A percentile compares a stretch with the other conserved stretches of the same genome.
phyloP scores from a whole-genome alignment of 2,113 vertebrate genomes.

The rabbit (Oryctolagus cuniculus) region DNA sequence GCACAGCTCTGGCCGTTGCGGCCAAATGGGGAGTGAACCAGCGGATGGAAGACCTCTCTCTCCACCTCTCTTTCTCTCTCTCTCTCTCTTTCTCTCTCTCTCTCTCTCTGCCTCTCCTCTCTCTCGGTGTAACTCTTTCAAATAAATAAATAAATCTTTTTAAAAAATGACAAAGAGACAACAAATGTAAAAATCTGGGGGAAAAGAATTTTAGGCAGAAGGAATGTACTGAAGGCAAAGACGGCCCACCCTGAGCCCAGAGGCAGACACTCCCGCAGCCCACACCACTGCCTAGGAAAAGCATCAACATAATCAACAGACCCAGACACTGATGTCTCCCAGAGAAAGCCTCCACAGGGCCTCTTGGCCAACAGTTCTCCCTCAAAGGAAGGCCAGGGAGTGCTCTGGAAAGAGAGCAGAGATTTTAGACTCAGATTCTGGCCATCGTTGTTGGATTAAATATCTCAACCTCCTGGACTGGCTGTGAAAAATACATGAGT shows the following conservation, averaged over 20 bases:
- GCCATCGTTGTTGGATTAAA: background rate
- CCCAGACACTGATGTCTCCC: background rate
- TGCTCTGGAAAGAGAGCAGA: background rate
- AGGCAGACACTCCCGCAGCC: background rate
- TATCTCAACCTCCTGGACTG: background rate
- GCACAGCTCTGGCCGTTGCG: too few species aligned
- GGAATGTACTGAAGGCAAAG: background rate
- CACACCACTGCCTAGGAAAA: background rate
- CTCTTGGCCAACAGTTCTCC: background rate
- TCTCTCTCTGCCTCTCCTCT: too few species aligned
- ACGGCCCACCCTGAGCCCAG: background rate
- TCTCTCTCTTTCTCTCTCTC: too few species aligned
- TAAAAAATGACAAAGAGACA: too few species aligned
- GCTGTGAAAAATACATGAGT: background rate
- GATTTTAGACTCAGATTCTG: constrained; percentile 37
- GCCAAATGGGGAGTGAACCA: too few species aligned
- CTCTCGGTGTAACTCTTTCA: too few species aligned
- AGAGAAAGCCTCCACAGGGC: background rate
- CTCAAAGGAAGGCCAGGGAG: background rate
- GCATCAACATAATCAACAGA: background rate
- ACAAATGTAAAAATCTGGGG: background rate
- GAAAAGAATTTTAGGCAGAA: background rate
- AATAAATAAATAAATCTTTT: too few species aligned
- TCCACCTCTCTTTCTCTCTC: too few species aligned
- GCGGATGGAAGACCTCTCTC: too few species aligned